Percentiles rank a stretch among this genome's conserved stretches.
phyloP scores from a whole-genome alignment of 2,113 vertebrate species.

The Cheirogaleus medius region DNA sequence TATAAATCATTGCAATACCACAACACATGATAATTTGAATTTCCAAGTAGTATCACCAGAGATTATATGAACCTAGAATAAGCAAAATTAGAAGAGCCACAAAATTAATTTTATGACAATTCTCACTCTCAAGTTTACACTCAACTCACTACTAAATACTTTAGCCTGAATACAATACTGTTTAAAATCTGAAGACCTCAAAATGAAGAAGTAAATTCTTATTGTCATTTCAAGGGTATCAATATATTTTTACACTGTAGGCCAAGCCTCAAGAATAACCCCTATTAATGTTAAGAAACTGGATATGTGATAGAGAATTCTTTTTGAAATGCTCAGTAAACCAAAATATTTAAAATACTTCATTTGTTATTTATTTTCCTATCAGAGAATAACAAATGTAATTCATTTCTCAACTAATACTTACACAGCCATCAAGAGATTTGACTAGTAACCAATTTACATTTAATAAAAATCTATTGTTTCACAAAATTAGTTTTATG shows the following conservation, averaged over 20 bases:
- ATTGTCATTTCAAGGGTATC: background rate
- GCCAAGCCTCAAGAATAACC: background rate
- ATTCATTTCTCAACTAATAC: background rate
- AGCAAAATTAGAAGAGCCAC: constrained; percentile 18
- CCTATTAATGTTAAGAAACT: background rate
- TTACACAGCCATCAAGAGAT: background rate
- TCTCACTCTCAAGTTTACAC: background rate
- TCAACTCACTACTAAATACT: background rate
- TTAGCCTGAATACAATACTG: background rate
- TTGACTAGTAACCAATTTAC: background rate
- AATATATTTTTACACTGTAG: background rate
- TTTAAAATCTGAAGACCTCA: background rate
- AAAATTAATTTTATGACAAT: background rate
- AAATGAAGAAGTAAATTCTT: background rate
- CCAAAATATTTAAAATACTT: background rate
- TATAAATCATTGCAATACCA: background rate
- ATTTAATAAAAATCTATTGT: background rate
- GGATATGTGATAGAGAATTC: background rate
- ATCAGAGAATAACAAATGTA: background rate
- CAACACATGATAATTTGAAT: background rate
- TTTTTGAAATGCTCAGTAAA: constrained; percentile 25
- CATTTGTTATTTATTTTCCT: constrained; percentile 12
- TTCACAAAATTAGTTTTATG: background rate
- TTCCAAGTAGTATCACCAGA: background rate
- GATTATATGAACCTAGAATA: background rate